These are phyloP conservation scores for Drosophila pseudotakahashii DNA, from an alignment of 2,888 invertebrate species.

Conservation along the genomic window DNA sequence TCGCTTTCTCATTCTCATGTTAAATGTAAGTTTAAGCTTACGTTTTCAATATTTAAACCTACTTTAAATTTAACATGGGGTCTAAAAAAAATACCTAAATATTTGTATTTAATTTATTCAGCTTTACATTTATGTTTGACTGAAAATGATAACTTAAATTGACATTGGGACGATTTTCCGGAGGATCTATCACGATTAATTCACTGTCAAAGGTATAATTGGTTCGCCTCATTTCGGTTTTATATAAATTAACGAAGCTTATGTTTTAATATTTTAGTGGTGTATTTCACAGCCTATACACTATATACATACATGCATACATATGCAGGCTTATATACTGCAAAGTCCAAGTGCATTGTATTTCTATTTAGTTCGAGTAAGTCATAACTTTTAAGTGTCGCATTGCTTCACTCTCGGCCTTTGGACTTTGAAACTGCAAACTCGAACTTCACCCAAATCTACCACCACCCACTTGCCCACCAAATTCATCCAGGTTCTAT, in stretches of 20 bases:
- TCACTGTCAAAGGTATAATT: not conserved
- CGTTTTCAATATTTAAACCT: too few species aligned
- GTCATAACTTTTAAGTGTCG: constrained; percentile 41
- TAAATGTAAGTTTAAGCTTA: too few species aligned
- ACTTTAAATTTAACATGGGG: too few species aligned
- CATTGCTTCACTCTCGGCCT: constrained; percentile 19
- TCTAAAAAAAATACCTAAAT: too few species aligned
- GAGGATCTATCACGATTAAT: not conserved
- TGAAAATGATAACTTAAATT: not conserved
- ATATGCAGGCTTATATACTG: not conserved
- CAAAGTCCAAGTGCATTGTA: constrained; percentile 1
- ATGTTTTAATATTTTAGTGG: not conserved
- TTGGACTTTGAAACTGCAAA: constrained; percentile 1
- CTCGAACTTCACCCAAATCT: not conserved
- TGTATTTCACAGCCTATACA: not conserved
- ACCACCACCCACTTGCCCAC: not conserved
- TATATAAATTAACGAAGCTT: not conserved
- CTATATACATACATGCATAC: not conserved
- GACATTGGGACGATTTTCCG: not conserved
- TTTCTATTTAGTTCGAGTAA: constrained; percentile 23
- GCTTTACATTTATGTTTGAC: not conserved
- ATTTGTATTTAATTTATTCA: not conserved
- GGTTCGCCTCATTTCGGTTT: not conserved
- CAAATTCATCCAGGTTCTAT: not conserved
- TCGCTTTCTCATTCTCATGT: too few species aligned